Evolutionary conservation across 2,888 invertebrate species (phyloP).

Genomic region (Drosophila multiciliata): DNA sequence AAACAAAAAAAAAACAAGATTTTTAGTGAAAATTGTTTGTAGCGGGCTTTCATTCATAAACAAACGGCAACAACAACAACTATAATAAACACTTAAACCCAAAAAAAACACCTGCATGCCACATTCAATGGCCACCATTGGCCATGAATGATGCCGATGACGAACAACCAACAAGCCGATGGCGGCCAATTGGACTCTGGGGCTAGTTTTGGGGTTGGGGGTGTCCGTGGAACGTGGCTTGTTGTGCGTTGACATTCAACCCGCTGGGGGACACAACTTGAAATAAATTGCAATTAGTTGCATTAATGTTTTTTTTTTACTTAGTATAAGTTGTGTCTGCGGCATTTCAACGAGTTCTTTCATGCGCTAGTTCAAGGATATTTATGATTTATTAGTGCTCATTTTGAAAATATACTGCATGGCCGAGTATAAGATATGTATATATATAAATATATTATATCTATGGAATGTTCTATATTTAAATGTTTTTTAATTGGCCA

Average conservation of each 20-base stretch:
- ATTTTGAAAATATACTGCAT: conserved; percentile 24
- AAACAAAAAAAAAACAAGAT: conserved; percentile 12
- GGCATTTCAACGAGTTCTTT: conserved; percentile 21
- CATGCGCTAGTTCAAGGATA: conserved; percentile 69
- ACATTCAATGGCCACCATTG: conserved; percentile 70
- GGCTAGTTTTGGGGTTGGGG: conserved; percentile 33
- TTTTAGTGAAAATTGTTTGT: conserved; percentile 41
- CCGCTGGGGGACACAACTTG: conserved; percentile 39
- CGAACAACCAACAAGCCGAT: conserved; percentile 11
- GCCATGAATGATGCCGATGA: conserved; percentile 43
- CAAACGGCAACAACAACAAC: conserved; percentile 15
- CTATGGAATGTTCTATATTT: conserved; percentile 43
- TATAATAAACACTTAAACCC: conserved; percentile 15
- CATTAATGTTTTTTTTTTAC: conserved; percentile 23
- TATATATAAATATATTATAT: conserved; percentile 2
- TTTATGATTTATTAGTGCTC: conserved; percentile 14
- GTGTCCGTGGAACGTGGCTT: conserved; percentile 48
- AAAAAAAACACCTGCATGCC: conserved; percentile 73
- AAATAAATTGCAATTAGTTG: conserved; percentile 66
- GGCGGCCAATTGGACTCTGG: conserved; percentile 18
- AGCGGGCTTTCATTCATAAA: conserved; percentile 53
- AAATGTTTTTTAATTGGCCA: conserved; percentile 36
- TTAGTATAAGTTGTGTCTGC: background rate
- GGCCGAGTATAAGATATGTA: conserved; percentile 14
- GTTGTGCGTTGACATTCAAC: conserved; percentile 66